These are phyloP conservation scores for Cichlasoma orientale DNA, from an alignment of 2,797 vertebrate species.

Conservation along the genomic window DNA sequence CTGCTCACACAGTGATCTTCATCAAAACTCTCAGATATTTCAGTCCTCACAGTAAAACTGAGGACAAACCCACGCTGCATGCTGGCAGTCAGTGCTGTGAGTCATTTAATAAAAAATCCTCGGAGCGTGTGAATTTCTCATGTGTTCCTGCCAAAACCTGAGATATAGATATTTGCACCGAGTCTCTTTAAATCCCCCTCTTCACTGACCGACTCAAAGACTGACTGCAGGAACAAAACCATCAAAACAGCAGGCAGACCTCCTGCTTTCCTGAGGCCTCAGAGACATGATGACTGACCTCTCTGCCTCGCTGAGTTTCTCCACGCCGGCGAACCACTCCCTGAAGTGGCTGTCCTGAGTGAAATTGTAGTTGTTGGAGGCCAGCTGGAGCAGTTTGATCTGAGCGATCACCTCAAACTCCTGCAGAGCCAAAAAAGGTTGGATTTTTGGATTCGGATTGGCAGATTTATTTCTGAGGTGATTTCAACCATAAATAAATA, in stretches of 20 bases:
- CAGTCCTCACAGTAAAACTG: neutral
- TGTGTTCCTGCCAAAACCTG: neutral
- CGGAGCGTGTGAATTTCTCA: neutral
- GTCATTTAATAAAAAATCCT: neutral
- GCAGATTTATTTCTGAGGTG: neutral
- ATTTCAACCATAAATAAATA: neutral
- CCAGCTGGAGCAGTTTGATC: conserved; percentile 93
- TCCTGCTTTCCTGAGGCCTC: neutral
- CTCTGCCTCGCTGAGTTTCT: conserved; percentile 88
- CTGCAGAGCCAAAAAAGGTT: conserved; percentile 57
- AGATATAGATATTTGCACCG: neutral
- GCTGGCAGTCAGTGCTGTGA: neutral
- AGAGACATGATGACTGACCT: conserved; percentile 77
- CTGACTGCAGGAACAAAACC: neutral
- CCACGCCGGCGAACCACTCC: conserved; percentile 88
- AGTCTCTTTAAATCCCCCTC: neutral
- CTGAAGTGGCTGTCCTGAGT: conserved; percentile 84
- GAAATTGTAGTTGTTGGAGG: conserved; percentile 96
- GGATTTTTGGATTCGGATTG: neutral
- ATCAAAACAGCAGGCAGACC: neutral
- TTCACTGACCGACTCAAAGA: neutral
- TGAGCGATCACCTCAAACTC: conserved; percentile 95
- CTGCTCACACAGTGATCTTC: neutral
- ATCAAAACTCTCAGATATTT: neutral
- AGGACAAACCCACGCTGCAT: neutral